phyloP scores from a whole-genome alignment of 2,113 vertebrate genomes.

The Fregetta grallaria region DNA sequence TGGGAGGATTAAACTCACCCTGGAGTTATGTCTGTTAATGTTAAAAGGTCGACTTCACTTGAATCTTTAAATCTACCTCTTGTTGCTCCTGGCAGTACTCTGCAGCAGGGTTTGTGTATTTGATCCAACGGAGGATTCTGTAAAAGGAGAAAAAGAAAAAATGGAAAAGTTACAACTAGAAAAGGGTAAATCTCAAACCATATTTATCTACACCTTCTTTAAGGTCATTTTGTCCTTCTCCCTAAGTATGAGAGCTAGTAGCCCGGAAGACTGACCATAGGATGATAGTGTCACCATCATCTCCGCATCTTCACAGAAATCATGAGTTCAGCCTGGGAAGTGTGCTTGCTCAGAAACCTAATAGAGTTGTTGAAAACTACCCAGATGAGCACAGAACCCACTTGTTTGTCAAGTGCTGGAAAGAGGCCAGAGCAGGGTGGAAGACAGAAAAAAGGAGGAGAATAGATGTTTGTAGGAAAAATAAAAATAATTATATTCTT shows the following conservation, averaged over 20 bases:
- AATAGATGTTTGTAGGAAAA: background rate
- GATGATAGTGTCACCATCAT: background rate
- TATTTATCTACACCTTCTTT: background rate
- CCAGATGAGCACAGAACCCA: background rate
- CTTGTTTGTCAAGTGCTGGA: background rate
- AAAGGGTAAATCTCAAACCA: background rate
- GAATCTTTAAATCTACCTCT: background rate
- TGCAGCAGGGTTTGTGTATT: background rate
- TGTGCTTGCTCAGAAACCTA: background rate
- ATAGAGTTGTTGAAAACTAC: background rate
- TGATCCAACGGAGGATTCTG: rapidly evolving
- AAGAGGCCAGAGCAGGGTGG: background rate
- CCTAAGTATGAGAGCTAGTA: background rate
- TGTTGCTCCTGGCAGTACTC: background rate
- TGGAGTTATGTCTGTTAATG: background rate
- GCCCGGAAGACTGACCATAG: background rate
- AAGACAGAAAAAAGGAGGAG: background rate
- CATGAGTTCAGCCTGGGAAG: background rate
- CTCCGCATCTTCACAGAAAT: background rate
- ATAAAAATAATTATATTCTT: background rate
- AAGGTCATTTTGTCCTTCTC: background rate
- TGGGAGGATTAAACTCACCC: background rate
- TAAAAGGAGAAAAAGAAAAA: background rate
- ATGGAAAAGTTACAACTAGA: background rate
- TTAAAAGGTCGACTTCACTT: background rate